Base-by-base conservation (phyloP, 2,888 invertebrate species). In the Aplocera efformata region DNA sequence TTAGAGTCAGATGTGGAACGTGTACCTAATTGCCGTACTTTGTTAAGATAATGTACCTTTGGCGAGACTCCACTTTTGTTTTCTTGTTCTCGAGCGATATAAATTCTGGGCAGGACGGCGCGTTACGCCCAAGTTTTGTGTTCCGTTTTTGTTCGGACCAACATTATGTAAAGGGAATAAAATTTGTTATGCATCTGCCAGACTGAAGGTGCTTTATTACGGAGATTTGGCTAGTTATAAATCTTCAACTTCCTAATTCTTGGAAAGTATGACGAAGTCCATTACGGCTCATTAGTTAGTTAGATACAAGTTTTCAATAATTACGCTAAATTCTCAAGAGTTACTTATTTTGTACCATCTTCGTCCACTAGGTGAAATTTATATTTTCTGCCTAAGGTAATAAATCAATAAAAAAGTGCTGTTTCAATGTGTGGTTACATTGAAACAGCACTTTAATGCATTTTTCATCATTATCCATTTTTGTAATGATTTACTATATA, bases 21-120 rank as follows among this genome's bases (percentile, higher is more conserved):
- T 88, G 88, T 86, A 86, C 85, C 79, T 86, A 88, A 88, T 86
- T 88, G 88, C 86, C 76, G 81, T 86, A 86, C 88, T 88, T 88
- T 88, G 85, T 86, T 85, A 84, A 86, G 86, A 86, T 86, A 88
- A 88, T 88, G 86, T 88, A 88, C 88, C 88, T 86, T 79, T 80
- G 86, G 85, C 83, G 76, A 79, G 76, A 72, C 77, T 85, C 81
- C 79, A 86, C 86, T 86, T 88, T 86, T 86, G 88, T 86, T 84
- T 88, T 84, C 85, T 81, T 85, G 86, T 85, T 82, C 69, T 75
- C 59, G 55, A 60, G 74, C 76, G 82, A 78, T 84, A 86, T 86
- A 88, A 86, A 86, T 86, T 83, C 79, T 73, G 72, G 56, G 71
- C 66, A 75, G 75, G 75, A 74, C 79, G 75, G 59, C 60, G 63